These are phyloP conservation scores for Cantharis flavilabris DNA, from an alignment of 2,888 invertebrate genomes.

Conservation along the genomic window DNA sequence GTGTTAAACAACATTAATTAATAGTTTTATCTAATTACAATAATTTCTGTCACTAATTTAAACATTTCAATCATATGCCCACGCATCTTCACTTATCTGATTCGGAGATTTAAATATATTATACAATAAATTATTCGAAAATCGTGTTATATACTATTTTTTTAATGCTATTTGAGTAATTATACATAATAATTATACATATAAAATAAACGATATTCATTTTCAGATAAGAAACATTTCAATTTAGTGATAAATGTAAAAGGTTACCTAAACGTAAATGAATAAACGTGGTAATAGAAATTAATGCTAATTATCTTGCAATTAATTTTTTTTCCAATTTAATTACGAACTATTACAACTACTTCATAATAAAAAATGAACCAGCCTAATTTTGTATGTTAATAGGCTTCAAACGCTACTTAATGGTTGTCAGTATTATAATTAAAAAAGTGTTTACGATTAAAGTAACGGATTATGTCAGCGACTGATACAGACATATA, in stretches of 20 bases:
- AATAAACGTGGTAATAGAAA: neutral
- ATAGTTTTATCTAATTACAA: neutral
- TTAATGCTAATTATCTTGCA: neutral
- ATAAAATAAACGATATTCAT: no score
- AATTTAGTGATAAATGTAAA: neutral
- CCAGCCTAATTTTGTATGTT: neutral
- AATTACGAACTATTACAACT: neutral
- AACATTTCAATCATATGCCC: neutral
- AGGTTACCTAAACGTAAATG: neutral
- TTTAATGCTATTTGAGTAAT: neutral
- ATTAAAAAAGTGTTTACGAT: slow-evolving; percentile 11
- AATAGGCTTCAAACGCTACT: neutral
- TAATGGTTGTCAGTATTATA: slow-evolving; percentile 1
- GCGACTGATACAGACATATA: slow-evolving; percentile 22
- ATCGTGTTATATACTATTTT: neutral
- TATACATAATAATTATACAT: no score
- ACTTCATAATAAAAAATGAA: neutral
- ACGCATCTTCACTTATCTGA: neutral
- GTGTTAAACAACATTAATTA: neutral
- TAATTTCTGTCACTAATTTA: neutral
- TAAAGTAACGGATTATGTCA: slow-evolving; percentile 22
- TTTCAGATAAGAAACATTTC: neutral
- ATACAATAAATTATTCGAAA: neutral
- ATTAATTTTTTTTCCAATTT: neutral
- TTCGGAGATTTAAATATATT: neutral